phyloP scores from a whole-genome alignment of 2,888 invertebrate genomes.

The Julus scandinavius region DNA sequence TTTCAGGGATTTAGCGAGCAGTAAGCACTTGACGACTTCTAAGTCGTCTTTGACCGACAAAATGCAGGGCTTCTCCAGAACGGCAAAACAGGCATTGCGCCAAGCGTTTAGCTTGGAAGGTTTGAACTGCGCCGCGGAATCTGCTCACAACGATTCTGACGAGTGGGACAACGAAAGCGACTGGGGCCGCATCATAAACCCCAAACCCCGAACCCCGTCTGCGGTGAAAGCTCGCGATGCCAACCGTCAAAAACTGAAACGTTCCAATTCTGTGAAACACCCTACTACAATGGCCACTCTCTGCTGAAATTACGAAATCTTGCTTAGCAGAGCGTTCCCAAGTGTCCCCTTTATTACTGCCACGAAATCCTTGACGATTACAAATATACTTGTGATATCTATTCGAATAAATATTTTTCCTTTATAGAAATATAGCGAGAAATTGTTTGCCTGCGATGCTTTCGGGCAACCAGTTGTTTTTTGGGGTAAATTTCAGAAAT shows the following conservation, averaged over 20 bases:
- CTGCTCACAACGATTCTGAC: slow-evolving; percentile 12
- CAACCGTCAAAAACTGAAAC: not conserved
- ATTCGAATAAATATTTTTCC: too few relatives aligned
- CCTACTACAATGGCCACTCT: slow-evolving; percentile 23
- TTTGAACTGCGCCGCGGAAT: slow-evolving; percentile 39
- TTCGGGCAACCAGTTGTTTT: too few relatives aligned
- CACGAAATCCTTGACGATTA: too few relatives aligned
- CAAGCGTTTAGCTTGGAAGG: slow-evolving; percentile 56
- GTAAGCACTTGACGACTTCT: not conserved
- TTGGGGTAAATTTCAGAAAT: too few relatives aligned
- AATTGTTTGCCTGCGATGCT: too few relatives aligned
- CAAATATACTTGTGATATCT: too few relatives aligned
- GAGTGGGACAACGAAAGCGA: slow-evolving; percentile 52
- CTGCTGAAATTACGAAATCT: slow-evolving; percentile 34
- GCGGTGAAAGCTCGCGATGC: slow-evolving; percentile 51
- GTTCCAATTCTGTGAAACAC: slow-evolving; percentile 6
- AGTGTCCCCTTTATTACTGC: too few relatives aligned
- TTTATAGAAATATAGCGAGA: too few relatives aligned
- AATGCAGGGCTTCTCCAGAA: slow-evolving; percentile 48
- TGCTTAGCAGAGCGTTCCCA: not conserved
- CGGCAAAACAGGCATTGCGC: slow-evolving; percentile 54
- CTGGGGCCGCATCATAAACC: slow-evolving; percentile 11
- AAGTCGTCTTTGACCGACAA: slow-evolving; percentile 24
- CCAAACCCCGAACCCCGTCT: slow-evolving; percentile 23
- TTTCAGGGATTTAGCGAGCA: slow-evolving; percentile 17